These are phyloP conservation scores for Pedionomus torquatus DNA, from an alignment of 2,113 vertebrate species.

Conservation along the genomic window DNA sequence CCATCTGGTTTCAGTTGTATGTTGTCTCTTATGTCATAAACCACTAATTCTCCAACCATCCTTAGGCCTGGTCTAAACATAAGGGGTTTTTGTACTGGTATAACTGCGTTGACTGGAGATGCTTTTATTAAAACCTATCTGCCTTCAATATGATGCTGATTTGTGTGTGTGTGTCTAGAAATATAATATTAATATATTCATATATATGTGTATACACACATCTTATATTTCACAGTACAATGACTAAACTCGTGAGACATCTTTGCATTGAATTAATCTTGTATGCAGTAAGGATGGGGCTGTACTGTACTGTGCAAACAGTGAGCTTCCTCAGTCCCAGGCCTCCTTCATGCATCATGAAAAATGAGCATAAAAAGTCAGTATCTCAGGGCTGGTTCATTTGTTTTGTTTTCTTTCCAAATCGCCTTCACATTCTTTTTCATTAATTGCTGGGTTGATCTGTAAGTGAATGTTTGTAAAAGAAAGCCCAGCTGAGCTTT, in stretches of 20 bases:
- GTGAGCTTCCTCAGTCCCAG: neutral
- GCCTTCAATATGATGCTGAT: slow-evolving; percentile 54
- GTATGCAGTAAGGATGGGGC: neutral
- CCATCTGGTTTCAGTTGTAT: slow-evolving; percentile 71
- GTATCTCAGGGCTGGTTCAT: neutral
- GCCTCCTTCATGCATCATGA: rapidly evolving
- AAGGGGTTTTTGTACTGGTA: slow-evolving; percentile 12
- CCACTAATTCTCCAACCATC: slow-evolving; percentile 70
- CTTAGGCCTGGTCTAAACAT: slow-evolving; percentile 61
- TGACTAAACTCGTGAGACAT: neutral
- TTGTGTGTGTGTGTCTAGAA: slow-evolving; percentile 49
- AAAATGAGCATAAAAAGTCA: neutral
- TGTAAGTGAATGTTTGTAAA: neutral
- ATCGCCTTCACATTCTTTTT: neutral
- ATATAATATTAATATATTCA: neutral
- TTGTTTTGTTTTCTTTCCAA: neutral
- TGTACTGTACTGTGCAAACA: neutral
- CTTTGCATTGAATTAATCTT: neutral
- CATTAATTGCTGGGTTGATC: neutral
- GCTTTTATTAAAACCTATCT: neutral
- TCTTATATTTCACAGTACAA: neutral
- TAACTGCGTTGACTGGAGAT: slow-evolving; percentile 36
- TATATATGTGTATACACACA: neutral
- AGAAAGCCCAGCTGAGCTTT: neutral
- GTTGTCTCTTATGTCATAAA: slow-evolving; percentile 73